phyloP scores from a whole-genome alignment of 2,797 vertebrate genomes.

The Scolopax rusticola region DNA sequence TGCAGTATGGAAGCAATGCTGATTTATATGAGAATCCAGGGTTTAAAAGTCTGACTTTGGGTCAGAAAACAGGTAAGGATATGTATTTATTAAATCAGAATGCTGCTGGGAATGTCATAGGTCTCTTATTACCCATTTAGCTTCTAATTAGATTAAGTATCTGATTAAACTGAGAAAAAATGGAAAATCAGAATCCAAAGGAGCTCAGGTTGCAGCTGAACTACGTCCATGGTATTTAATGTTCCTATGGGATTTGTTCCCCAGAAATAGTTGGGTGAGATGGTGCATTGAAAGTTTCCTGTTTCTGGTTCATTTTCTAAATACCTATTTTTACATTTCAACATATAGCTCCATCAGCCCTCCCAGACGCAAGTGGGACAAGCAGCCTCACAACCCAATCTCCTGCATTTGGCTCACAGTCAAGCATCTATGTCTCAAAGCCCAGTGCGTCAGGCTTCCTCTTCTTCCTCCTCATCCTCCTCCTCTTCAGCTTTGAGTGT shows the following conservation, averaged over 20 bases:
- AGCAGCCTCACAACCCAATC: constrained; percentile 88
- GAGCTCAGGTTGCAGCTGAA: neutral
- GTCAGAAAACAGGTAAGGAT: constrained; percentile 47
- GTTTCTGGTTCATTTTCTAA: constrained; percentile 49
- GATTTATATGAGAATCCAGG: neutral
- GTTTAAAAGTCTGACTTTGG: neutral
- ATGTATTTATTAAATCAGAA: neutral
- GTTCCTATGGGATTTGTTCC: neutral
- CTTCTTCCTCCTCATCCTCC: constrained; percentile 93
- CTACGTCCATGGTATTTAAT: neutral
- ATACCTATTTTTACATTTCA: constrained; percentile 71
- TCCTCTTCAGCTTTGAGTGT: constrained; percentile 98
- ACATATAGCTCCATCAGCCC: constrained; percentile 88
- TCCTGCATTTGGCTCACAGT: constrained; percentile 95
- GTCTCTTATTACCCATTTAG: neutral
- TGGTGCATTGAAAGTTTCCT: constrained; percentile 4
- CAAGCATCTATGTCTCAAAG: constrained; percentile 90
- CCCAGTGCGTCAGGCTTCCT: constrained; percentile 93
- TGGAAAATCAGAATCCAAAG: neutral
- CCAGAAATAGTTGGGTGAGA: neutral
- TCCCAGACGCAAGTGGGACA: constrained; percentile 91
- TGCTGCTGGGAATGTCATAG: neutral
- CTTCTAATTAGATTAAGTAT: neutral
- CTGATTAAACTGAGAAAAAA: neutral
- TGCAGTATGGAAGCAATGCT: neutral